Evolutionary conservation across 1,140 invertebrate genomes (phyloP).

Genomic region (Acyrthosiphon pisum): DNA sequence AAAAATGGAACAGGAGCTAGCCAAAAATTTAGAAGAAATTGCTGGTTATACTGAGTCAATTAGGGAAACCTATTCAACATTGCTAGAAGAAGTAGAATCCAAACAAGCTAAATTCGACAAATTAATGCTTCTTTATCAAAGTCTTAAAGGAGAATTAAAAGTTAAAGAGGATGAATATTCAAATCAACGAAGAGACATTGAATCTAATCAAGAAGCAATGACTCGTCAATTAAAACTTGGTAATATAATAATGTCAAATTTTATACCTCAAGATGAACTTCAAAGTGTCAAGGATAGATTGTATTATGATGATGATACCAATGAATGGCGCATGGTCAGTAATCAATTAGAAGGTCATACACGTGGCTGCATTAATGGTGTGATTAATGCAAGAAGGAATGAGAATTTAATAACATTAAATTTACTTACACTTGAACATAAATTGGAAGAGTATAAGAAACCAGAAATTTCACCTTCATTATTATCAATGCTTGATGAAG

Average conservation of each 20-base stretch:
- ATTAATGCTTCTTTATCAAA: constrained; percentile 71
- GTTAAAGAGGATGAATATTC: constrained; percentile 85
- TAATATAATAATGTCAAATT: constrained; percentile 93
- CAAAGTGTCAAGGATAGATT: constrained; percentile 79
- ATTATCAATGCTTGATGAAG: constrained; percentile 77
- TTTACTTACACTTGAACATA: constrained; percentile 79
- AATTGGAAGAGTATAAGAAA: constrained; percentile 80
- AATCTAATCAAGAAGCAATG: constrained; percentile 81
- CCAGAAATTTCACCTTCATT: constrained; percentile 75
- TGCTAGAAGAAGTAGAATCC: constrained; percentile 91
- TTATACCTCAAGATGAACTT: constrained; percentile 91
- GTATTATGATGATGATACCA: constrained; percentile 87
- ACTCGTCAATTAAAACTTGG: constrained; percentile 81
- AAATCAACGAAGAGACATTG: constrained; percentile 79
- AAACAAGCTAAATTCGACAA: constrained; percentile 90
- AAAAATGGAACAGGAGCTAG: constrained; percentile 79
- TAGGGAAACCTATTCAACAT: constrained; percentile 81
- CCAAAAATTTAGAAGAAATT: constrained; percentile 84
- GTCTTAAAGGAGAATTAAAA: constrained; percentile 73
- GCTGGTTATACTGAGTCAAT: constrained; percentile 88
- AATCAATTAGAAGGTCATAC: constrained; percentile 59
- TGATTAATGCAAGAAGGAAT: constrained; percentile 62
- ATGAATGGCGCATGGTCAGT: constrained; percentile 76
- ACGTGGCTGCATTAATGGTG: constrained; percentile 58
- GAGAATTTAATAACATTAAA: constrained; percentile 86